Evolutionary conservation across 2,113 vertebrate species (phyloP), one percentile per base, ranked within the genome.

Genomic region (Piprites chloris): DNA sequence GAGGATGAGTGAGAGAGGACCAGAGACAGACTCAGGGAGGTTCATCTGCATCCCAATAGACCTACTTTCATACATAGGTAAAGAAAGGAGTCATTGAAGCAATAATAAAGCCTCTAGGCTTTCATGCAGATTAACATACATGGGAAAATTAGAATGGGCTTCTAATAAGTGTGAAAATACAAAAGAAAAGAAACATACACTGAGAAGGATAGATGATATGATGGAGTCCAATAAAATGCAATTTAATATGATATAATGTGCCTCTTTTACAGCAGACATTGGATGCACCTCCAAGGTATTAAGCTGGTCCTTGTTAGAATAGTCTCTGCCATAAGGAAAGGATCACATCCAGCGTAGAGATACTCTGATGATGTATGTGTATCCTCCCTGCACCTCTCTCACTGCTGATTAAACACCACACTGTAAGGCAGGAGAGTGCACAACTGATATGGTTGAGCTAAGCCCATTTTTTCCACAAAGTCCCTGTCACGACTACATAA

Each of bases 391-490:
- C 27, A 47, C 26, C 9, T 52, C 49, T 83, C 61, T 83, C 41
- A 42, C 28, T 55, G 35, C 28, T 55, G 39, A 7, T 59, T 69
- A 63, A 68, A 78, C 5, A 44, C 15, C 18, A 24, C 0, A 2
- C 61, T 55, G 27, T 50, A 47, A 89, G 14, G 37, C 15, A 35
- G 35, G 23, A 92, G 33, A 68, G 59, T 28, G 59, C 47, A 42
- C 3, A 22, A 61, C 18, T 0, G 0, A 28, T 47, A 27, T 26
- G 35, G 6, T 2, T 91, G 52, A 9, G n/a, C 33, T 74, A 81
- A 80, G n/a, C 26, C 41, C 2, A 1, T 44, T 74, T 49, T 88
- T 67, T 39, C 42, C 21, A 14, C 3, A 3, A 32, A 42, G 17
- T 55, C 13, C 32, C 35, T 23, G 44, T 39, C n/a, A 27, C 22